phyloP scores from a whole-genome alignment of 23 tunicate species.

The Phallusia fumigata region DNA sequence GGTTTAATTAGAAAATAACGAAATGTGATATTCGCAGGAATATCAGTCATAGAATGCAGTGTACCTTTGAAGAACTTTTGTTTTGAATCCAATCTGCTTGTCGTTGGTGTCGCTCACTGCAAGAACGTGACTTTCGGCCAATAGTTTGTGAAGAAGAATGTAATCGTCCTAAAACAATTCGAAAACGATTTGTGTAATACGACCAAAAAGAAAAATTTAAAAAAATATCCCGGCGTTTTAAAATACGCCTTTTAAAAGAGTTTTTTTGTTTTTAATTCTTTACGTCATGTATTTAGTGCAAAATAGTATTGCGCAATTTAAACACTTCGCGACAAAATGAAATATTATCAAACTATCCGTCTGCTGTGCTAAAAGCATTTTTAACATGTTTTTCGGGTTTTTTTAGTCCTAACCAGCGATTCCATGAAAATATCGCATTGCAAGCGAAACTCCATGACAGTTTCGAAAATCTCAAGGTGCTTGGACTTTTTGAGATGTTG shows the following conservation, averaged over 20 bases:
- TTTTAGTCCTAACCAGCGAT: not conserved
- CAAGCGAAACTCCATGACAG: not conserved
- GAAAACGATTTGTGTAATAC: not conserved
- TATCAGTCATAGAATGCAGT: not conserved
- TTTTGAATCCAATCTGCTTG: not conserved
- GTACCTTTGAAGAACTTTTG: not conserved
- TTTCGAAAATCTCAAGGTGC: not conserved
- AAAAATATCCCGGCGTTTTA: not conserved
- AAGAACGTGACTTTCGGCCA: not conserved
- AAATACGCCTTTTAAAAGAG: not conserved
- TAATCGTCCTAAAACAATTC: not conserved
- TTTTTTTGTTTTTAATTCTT: no score
- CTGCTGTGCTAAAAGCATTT: no score
- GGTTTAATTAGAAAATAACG: no score
- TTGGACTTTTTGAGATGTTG: not conserved
- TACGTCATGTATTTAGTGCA: no score
- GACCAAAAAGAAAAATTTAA: not conserved
- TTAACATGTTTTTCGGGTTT: no score
- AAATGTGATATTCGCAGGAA: no score
- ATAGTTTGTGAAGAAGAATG: constrained; percentile 3
- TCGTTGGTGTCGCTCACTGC: not conserved
- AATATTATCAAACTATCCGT: no score
- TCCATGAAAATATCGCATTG: constrained; percentile 2
- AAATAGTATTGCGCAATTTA: no score
- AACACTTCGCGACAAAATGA: no score